phyloP scores from a whole-genome alignment of 2,113 vertebrate species.

The Serinus canaria region DNA sequence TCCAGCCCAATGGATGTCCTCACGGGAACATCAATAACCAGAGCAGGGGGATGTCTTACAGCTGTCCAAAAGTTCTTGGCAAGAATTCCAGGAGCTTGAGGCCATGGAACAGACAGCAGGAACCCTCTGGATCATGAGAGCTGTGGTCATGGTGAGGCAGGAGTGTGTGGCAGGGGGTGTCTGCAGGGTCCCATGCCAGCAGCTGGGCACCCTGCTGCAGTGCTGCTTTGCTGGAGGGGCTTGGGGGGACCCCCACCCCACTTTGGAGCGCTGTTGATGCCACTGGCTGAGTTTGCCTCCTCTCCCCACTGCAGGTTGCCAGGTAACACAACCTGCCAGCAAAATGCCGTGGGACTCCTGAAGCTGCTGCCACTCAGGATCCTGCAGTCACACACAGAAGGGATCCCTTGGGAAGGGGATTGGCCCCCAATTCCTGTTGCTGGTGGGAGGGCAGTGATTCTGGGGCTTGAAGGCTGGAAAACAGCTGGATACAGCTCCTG shows the following conservation, averaged over 20 bases:
- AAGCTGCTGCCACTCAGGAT: background rate
- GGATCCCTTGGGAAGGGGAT: background rate
- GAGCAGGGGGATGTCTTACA: background rate
- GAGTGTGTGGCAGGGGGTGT: rapidly evolving
- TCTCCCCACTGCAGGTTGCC: conserved; percentile 54
- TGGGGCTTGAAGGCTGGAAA: background rate
- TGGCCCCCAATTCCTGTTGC: rapidly evolving
- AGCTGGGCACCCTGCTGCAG: background rate
- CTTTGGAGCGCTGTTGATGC: background rate
- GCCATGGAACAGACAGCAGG: rapidly evolving
- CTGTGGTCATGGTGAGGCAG: background rate
- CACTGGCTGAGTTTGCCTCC: background rate
- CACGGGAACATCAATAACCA: background rate
- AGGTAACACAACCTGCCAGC: conserved; percentile 58
- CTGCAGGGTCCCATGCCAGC: background rate
- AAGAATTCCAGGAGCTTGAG: background rate
- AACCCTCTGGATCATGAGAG: background rate
- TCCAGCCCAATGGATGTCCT: background rate
- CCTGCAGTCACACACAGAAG: background rate
- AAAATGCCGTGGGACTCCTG: background rate
- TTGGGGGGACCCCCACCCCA: background rate
- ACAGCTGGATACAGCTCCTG: background rate
- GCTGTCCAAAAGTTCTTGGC: background rate
- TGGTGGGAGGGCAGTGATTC: rapidly evolving
- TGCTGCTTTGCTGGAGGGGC: background rate